Base-by-base conservation (phyloP, 2,797 vertebrate genomes). In the Poeciliopsis infans region DNA sequence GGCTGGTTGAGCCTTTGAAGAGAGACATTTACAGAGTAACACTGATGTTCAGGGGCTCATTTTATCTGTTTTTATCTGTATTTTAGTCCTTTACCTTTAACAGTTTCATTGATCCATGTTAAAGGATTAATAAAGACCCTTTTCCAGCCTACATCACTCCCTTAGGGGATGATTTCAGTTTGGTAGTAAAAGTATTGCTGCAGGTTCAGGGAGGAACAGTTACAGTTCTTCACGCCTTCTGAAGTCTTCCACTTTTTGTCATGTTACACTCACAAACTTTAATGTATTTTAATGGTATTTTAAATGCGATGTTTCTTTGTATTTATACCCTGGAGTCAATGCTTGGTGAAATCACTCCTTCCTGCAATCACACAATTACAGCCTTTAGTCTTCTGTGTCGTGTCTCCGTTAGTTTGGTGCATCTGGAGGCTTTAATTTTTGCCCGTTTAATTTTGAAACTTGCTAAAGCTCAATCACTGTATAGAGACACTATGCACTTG, bases 21-120 rank as follows among this genome's bases (percentile, higher is more conserved):
- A 79, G 74, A 84, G 74, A 80, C 76, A 80, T 81, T 72, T 83
- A 75, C 70, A 71, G 5, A 69, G 77, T 88, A 47, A 41, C 23
- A 46, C 57, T 49, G 74, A 78, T 13, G 68, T 47, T 53, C 15
- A 7, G 3, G 45, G 18, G 15, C 12, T 43, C 5, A 18, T 85
- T 72, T 79, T n/a, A 75, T 76, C 18, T 59, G 61, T 7, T 75
- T 64, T 45, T 0, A 31, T 43, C 25, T 39, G 18, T 25, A 23
- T 16, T 33, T 49, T 11, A 25, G 23, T 73, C 43, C 41, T 36
- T 72, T 75, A 74, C 75, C 23, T 61, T 25, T 36, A 77, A 23
- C 23, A 33, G 46, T 61, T 82, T 49, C 36, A 53, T 25, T 61
- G 55, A 79, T 46, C 28, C 31, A 0, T 64, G 20, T 33, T 69